A percentile compares a stretch with the other conserved stretches of the same genome.
Evolutionary conservation across 2,888 invertebrate species (phyloP).

Genomic region (Oligia fasciuncula): DNA sequence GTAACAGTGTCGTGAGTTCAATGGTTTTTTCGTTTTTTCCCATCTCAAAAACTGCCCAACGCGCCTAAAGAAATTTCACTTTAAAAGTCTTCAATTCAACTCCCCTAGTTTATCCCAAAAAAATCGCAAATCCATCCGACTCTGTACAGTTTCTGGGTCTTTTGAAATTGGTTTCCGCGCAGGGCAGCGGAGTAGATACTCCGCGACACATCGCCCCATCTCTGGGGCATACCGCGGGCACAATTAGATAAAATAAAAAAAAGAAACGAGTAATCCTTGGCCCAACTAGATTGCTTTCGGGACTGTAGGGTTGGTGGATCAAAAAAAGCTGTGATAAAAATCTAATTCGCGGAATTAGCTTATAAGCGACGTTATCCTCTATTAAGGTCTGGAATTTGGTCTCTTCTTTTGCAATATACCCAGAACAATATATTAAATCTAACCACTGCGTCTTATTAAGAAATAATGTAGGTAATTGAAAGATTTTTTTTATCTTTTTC

Average conservation of each 20-base stretch:
- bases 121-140: constrained; percentile 67
- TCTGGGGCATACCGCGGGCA: constrained; percentile 83
- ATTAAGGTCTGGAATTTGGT: not conserved
- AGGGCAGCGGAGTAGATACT: constrained; percentile 77
- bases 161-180: constrained; percentile 85
- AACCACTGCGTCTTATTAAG: too few relatives aligned
- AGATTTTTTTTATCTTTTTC: too few relatives aligned
- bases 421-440: too few relatives aligned
- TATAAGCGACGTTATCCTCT: not conserved
- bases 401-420: not conserved
- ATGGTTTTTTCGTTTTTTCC: too few relatives aligned
- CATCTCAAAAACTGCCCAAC: too few relatives aligned
- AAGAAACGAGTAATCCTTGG: constrained; percentile 77
- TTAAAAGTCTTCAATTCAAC: not conserved
- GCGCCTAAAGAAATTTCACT: too few relatives aligned
- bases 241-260: constrained; percentile 86
- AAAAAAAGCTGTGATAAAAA: constrained; percentile 61
- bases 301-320: constrained; percentile 66
- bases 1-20: too few relatives aligned
- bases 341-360: constrained; percentile 53
- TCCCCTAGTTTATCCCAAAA: constrained; percentile 12
- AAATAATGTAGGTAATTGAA: not conserved
- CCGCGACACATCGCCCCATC: constrained; percentile 85
- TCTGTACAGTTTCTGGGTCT: constrained; percentile 82
- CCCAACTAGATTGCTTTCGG: constrained; percentile 78